Percentiles rank a stretch among this genome's conserved stretches.
Conservation (phyloP, 2,888 invertebrate species). For the Hyposoter dolosus region DNA sequence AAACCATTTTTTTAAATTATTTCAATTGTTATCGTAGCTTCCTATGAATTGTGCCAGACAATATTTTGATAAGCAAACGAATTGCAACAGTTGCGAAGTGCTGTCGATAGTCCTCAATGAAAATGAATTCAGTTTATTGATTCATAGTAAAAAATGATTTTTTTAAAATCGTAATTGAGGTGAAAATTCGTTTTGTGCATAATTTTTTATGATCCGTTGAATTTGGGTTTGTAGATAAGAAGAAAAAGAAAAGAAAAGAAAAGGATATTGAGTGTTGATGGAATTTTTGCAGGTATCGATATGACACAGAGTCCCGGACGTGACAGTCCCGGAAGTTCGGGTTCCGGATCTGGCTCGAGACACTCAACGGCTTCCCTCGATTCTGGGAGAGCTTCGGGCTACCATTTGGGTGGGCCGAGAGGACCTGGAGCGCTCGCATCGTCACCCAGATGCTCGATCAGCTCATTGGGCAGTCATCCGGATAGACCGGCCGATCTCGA, state of each 20-base stretch:
- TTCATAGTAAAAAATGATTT: background rate
- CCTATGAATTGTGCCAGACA: too few relatives aligned
- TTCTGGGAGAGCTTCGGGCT: slow-evolving; percentile 95
- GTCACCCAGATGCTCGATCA: slow-evolving; percentile 90
- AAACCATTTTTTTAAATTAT: too few relatives aligned
- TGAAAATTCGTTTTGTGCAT: background rate
- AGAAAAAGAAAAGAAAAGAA: background rate
- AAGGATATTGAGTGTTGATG: slow-evolving; percentile 9
- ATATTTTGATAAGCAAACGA: too few relatives aligned
- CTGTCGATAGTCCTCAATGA: too few relatives aligned
- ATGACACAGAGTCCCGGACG: slow-evolving; percentile 92
- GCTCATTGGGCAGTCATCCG: slow-evolving; percentile 85
- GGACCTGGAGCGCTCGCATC: slow-evolving; percentile 87
- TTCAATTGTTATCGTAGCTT: too few relatives aligned
- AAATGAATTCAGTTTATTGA: too few relatives aligned
- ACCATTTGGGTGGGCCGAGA: slow-evolving; percentile 87
- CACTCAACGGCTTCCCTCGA: slow-evolving; percentile 96
- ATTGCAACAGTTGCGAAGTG: too few relatives aligned
- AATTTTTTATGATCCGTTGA: background rate
- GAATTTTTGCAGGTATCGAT: slow-evolving; percentile 82
- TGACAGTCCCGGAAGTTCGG: slow-evolving; percentile 96
- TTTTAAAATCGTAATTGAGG: background rate
- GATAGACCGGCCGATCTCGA: slow-evolving; percentile 90
- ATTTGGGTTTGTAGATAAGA: background rate
- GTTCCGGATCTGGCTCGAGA: slow-evolving; percentile 94